Conservation (phyloP, 2,888 invertebrate genomes). For the Idaea dimidiata region DNA sequence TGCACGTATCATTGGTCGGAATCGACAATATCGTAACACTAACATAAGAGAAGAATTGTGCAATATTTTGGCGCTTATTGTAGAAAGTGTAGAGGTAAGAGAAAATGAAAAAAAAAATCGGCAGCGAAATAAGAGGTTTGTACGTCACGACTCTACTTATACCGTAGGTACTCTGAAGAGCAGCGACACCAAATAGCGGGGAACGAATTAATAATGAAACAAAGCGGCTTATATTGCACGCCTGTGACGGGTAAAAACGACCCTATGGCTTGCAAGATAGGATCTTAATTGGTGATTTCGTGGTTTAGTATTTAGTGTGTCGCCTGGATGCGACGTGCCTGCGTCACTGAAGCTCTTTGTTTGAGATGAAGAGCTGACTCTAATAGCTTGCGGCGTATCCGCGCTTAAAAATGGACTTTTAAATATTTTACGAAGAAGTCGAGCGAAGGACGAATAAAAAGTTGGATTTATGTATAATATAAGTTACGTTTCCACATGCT, state of each 20-base stretch:
- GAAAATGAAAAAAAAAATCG: conserved; percentile 38
- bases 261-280: conserved; percentile 61
- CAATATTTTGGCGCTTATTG: conserved; percentile 18
- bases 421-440: conserved; percentile 73
- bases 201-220: conserved; percentile 72
- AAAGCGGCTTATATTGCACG: conserved; percentile 63
- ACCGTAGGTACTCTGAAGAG: conserved; percentile 60
- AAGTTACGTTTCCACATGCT: conserved; percentile 25
- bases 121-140: conserved; percentile 51
- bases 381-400: conserved; percentile 78
- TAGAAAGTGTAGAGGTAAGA: conserved; percentile 22
- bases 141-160: conserved; percentile 61
- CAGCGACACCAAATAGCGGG: conserved; percentile 75
- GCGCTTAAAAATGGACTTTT: conserved; percentile 76
- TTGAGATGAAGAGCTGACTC: conserved; percentile 77
- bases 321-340: conserved; percentile 57
- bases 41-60: conserved; percentile 10
- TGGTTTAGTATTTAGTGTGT: conserved; percentile 56
- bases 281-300: conserved; percentile 67
- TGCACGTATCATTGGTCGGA: conserved; percentile 17
- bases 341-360: conserved; percentile 75
- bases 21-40: conserved; percentile 12
- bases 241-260: conserved; percentile 48
- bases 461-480: conserved; percentile 37
- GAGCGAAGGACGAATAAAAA: conserved; percentile 48